Conservation (phyloP, 2,797 vertebrate species). For the Coccyzus lansbergi region DNA sequence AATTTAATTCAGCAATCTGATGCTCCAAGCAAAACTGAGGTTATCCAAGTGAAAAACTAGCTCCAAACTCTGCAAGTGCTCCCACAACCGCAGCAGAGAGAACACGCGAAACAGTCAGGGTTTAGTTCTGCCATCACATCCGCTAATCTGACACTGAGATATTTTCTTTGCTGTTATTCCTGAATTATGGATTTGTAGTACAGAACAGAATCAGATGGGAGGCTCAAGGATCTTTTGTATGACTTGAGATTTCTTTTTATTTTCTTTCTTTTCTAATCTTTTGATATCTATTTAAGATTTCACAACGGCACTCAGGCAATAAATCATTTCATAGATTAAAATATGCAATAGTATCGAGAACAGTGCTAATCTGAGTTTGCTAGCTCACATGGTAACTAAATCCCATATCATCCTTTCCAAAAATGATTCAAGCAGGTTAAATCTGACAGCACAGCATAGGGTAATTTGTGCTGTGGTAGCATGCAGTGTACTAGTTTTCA, state of each 20-base stretch:
- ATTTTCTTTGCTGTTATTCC: not conserved
- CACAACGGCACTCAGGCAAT: not conserved
- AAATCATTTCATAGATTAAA: conserved; percentile 36
- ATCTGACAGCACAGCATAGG: conserved; percentile 70
- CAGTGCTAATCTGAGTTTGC: conserved; percentile 31
- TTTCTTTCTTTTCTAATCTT: not conserved
- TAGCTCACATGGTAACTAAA: conserved; percentile 34
- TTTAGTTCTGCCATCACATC: not conserved
- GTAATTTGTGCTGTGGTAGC: conserved; percentile 59
- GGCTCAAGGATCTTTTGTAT: not conserved
- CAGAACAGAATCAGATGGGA: not conserved
- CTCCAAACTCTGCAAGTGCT: not conserved
- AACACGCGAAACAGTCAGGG: not conserved
- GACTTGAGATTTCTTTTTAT: not conserved
- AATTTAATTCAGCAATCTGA: not conserved
- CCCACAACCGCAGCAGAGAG: not conserved
- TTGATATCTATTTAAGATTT: not conserved
- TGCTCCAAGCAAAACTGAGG: conserved; percentile 13
- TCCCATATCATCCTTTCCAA: conserved; percentile 48
- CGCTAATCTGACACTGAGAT: not conserved
- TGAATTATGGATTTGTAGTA: not conserved
- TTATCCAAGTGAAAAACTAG: not conserved
- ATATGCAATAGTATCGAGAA: not conserved
- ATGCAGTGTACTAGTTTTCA: conserved; percentile 53
- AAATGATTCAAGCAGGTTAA: conserved; percentile 61